Evolutionary conservation across 53 echinoderm and acorn worm species (phyloP), one percentile per base, ranked within the genome.

Genomic region (Crossaster papposus): DNA sequence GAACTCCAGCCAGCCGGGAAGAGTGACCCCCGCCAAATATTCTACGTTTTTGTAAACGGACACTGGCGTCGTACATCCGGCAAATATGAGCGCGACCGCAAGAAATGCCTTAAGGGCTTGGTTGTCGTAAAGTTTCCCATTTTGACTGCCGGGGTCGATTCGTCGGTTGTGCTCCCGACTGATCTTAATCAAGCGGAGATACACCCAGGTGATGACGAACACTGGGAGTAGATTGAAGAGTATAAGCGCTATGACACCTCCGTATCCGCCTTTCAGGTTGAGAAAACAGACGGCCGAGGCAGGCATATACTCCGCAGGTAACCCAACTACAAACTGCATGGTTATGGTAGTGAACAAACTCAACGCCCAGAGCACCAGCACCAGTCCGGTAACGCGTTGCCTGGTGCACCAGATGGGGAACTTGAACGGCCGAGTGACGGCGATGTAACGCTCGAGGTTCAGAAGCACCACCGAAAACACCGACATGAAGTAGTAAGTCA

Each of bases 51-150:
- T 74, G 8, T 4, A 74, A 2, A 74, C 34, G 12, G 36, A 15
- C 10, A 74, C 4, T 35, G 82, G 82, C 26, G 82, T 82, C 0
- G 24, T 44, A 37, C 82, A 82, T 13, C 36, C 36, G 62, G 65
- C 44, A 3, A 82, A 65, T 3, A 38, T 38, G 1, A 82, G 10
- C 1, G 82, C 37, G 38, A 82, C 65, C 20, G 38, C 68, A 0
- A 82, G 82, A 44, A 82, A 82, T 2, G 82, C 54, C 68, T 82
- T 82, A 37, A 82, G 82, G n/a, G 82, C 82, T 68, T 32, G 63
- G 24, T 82, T 65, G 38, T 38, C 38, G 1, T 65, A 28, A n/a
- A 35, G 33, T 23, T 14, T 35, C 17, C 4, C 24, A 12, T 68
- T 68, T 28, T 68, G 24, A 23, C 22, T 68, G 68, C 11, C n/a